Conservation (phyloP, 2,797 vertebrate genomes). For the Crax fasciolata region DNA sequence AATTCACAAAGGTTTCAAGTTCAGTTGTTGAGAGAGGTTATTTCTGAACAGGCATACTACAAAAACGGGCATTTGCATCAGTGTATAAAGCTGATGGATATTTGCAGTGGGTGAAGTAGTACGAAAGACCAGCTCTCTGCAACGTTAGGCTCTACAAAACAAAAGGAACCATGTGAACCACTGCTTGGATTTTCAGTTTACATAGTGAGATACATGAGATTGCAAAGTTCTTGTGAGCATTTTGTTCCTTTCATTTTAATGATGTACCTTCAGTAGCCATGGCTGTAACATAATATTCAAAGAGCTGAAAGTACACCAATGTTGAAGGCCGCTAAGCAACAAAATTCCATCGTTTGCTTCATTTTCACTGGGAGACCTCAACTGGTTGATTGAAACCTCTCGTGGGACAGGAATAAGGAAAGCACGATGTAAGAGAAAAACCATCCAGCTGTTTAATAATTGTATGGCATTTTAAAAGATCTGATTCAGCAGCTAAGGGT, state of each 20-base stretch:
- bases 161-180: neutral
- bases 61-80: neutral
- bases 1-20: slow-evolving; percentile 17
- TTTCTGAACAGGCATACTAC: neutral
- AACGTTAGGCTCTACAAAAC: neutral
- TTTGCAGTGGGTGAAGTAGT: neutral
- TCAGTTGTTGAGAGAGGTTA: neutral
- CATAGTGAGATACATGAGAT: neutral
- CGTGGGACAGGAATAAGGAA: neutral
- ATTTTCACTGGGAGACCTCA: neutral
- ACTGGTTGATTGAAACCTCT: neutral
- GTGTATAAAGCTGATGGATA: neutral
- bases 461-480: slow-evolving; percentile 32
- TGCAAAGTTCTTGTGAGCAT: neutral
- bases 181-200: neutral
- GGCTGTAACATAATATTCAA: neutral
- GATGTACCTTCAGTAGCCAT: neutral
- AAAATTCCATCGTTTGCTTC: neutral
- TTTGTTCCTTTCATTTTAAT: slow-evolving; percentile 29
- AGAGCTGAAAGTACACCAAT: neutral
- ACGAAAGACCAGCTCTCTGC: neutral
- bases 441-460: slow-evolving; percentile 45
- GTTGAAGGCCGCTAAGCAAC: slow-evolving; percentile 12
- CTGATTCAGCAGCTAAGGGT: slow-evolving; percentile 73
- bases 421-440: neutral